Conservation (phyloP, 2,113 vertebrate genomes). For the Propithecus coquereli region DNA sequence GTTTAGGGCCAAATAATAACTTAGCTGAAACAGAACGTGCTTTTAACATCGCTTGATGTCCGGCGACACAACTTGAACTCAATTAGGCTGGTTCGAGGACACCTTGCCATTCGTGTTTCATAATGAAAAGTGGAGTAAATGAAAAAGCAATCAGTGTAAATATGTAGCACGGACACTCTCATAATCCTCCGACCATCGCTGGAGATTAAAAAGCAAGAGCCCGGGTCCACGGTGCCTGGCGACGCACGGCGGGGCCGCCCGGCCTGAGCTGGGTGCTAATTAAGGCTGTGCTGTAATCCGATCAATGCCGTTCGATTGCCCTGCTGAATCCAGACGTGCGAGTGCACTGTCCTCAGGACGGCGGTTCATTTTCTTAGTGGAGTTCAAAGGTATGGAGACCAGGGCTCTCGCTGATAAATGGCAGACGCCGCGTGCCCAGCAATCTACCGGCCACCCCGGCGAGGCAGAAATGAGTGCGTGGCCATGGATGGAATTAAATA, state of each 20-base stretch:
- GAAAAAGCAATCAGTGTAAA: slow-evolving; percentile 49
- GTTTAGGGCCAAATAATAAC: slow-evolving; percentile 42
- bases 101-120: not conserved
- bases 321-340: not conserved
- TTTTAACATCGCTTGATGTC: not conserved
- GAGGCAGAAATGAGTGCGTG: not conserved
- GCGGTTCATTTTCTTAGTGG: slow-evolving; percentile 2
- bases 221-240: rapidly evolving
- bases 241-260: rapidly evolving
- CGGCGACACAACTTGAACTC: slow-evolving; percentile 29
- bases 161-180: slow-evolving; percentile 8
- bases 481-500: not conserved
- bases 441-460: not conserved
- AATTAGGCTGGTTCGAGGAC: slow-evolving; percentile 7
- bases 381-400: slow-evolving; percentile 42
- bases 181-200: not conserved
- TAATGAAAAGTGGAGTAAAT: slow-evolving; percentile 10
- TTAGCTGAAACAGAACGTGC: slow-evolving; percentile 8
- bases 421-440: not conserved
- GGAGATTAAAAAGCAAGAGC: not conserved
- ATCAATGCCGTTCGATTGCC: not conserved
- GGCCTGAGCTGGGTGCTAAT: not conserved
- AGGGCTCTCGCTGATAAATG: not conserved
- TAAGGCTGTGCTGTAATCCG: not conserved
- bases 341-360: not conserved